Base-by-base conservation (phyloP, 2,888 invertebrate species). In the Tortricodes alternella region DNA sequence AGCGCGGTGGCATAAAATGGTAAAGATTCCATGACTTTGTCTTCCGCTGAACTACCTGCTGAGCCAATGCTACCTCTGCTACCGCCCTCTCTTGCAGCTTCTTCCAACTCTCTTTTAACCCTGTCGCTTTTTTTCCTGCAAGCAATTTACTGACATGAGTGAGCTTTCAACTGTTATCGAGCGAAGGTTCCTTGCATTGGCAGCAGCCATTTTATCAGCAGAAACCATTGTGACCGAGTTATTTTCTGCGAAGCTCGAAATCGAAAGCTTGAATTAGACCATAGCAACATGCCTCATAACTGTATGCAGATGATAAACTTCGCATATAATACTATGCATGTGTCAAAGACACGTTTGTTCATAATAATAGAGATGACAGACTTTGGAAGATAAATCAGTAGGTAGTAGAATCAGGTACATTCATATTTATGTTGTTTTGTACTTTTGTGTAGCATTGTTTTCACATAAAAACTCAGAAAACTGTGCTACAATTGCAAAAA, bases 61-160 rank as follows among this genome's bases (percentile, higher is more conserved):
- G 80, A 90, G 32, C 77, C 89, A 29, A 83, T 85, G 55, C 85
- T 88, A 66, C 85, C 83, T 39, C 87, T 73, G 61, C 85, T 83
- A 23, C 89, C 79, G 1, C 96, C 96, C 75, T 95, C 95, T 62
- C 92, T 89, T 0, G 96, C 97, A 15, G 98, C 98, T 76, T 98
- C 98, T 84, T 97, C 97, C 43, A 99, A 86, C 73, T 98, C 98
- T 79, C 96, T 95, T 74, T 96, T 95, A 79, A 98, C 92, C 84
- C 95, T 96, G 64, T 96, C 96, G 80, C 96, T 96, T 77, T 95
- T 94, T 91, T 96, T 96, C 86, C 97, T 97, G 92, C 43, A 92
- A 93, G 61, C 46, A 58, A 58, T 51, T 46, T 7, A 53, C 11
- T 41, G 24, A 24, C 9, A 24, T 11, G 9, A 41, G 13, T n/a